Percentiles rank a stretch among this genome's conserved stretches.
phyloP scores from a whole-genome alignment of 1,140 invertebrate species.

The Colletes gigas region DNA sequence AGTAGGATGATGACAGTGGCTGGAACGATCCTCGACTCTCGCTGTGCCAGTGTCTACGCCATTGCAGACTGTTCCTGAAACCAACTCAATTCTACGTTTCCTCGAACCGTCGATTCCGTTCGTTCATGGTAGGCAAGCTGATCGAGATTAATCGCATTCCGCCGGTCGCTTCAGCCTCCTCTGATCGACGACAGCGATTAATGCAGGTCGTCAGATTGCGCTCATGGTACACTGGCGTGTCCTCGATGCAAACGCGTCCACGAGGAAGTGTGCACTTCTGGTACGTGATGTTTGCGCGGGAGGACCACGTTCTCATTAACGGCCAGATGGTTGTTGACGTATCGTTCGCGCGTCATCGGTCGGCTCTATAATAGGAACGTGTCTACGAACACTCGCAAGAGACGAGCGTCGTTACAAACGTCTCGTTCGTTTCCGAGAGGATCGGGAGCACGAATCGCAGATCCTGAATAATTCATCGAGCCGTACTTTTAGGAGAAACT shows the following conservation, averaged over 20 bases:
- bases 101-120: slow-evolving; percentile 47
- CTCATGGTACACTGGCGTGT: slow-evolving; percentile 47
- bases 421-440: slow-evolving; percentile 24
- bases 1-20: background rate
- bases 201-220: slow-evolving; percentile 62
- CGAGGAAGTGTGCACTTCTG: background rate
- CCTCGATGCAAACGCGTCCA: slow-evolving; percentile 21
- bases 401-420: background rate
- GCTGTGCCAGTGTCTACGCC: background rate
- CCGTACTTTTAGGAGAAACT: slow-evolving; percentile 55
- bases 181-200: slow-evolving; percentile 66
- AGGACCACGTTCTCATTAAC: slow-evolving; percentile 41
- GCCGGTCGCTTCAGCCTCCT: slow-evolving; percentile 14
- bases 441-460: slow-evolving; percentile 60
- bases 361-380: no score
- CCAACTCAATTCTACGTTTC: slow-evolving; percentile 44
- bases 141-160: slow-evolving; percentile 67
- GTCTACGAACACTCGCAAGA: background rate
- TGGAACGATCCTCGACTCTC: background rate
- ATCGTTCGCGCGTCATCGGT: slow-evolving; percentile 35
- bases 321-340: slow-evolving; percentile 45
- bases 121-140: slow-evolving; percentile 50
- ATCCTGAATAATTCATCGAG: slow-evolving; percentile 74
- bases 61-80: slow-evolving; percentile 18
- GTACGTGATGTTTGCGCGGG: slow-evolving; percentile 32